These are phyloP conservation scores for Romanogobio albipinnatus DNA, from an alignment of 2,113 vertebrate genomes.

Conservation along the genomic window DNA sequence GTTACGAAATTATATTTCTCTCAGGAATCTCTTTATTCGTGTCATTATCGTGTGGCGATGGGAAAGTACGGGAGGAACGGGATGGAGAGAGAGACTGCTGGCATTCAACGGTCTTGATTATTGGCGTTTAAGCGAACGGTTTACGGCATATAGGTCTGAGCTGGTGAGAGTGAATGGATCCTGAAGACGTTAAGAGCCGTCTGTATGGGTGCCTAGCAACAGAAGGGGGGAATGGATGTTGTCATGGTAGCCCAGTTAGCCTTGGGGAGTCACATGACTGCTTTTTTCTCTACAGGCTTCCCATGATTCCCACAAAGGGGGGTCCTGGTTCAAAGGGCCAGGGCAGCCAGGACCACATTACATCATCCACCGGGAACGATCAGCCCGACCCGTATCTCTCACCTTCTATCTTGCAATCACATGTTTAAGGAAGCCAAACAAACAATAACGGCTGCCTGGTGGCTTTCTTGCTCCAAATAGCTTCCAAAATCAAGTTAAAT, in stretches of 20 bases:
- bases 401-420: neutral
- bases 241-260: conserved; percentile 42
- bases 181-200: neutral
- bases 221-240: conserved; percentile 43
- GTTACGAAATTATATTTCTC: neutral
- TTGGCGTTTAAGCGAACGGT: conserved; percentile 14
- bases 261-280: conserved; percentile 36
- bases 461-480: neutral
- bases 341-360: conserved; percentile 56
- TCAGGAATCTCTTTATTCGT: neutral
- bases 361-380: conserved; percentile 63
- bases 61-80: neutral
- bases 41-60: neutral
- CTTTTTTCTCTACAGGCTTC: conserved; percentile 23
- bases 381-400: conserved; percentile 53
- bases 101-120: neutral
- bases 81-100: neutral
- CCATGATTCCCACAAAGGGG: conserved; percentile 55
- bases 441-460: neutral
- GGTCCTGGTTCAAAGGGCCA: conserved; percentile 58
- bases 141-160: conserved; percentile 1
- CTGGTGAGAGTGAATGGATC: conserved; percentile 25
- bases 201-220: conserved; percentile 51
- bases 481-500: neutral
- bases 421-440: neutral